These are phyloP conservation scores for Brachyhypopomus occidentalis DNA, from an alignment of 2,113 vertebrate species.

Conservation along the genomic window DNA sequence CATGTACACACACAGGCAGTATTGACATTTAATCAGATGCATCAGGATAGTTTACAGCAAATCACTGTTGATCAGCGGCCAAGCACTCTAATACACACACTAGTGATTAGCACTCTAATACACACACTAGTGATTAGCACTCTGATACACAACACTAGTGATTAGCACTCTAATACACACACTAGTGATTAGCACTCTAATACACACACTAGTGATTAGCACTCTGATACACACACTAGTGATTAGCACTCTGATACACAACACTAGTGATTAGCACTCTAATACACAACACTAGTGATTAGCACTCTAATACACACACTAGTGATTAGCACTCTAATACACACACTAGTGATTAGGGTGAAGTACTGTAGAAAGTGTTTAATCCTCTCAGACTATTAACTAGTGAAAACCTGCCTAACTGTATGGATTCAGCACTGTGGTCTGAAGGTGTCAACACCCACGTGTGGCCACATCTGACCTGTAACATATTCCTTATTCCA, in stretches of 20 bases:
- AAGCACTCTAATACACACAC: too few species aligned
- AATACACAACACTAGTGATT: too few species aligned
- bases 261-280: too few species aligned
- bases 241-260: too few species aligned
- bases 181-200: too few species aligned
- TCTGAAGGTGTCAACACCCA: not conserved
- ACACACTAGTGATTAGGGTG: not conserved
- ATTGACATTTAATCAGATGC: not conserved
- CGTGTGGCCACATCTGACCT: not conserved
- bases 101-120: too few species aligned
- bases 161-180: not conserved
- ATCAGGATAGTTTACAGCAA: not conserved
- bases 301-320: too few species aligned
- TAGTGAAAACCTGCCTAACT: not conserved
- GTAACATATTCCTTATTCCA: too few species aligned
- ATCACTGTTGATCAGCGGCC: not conserved
- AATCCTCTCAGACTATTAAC: not conserved
- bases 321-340: too few species aligned
- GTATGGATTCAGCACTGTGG: constrained; percentile 13
- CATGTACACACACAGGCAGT: too few species aligned
- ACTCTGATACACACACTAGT: too few species aligned
- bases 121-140: too few species aligned
- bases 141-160: not conserved
- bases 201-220: not conserved
- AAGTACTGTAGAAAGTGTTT: not conserved